Percentiles rank a stretch among this genome's conserved stretches.
phyloP scores from a whole-genome alignment of 2,888 invertebrate species.

The Poecilobothrus nobilitatus region DNA sequence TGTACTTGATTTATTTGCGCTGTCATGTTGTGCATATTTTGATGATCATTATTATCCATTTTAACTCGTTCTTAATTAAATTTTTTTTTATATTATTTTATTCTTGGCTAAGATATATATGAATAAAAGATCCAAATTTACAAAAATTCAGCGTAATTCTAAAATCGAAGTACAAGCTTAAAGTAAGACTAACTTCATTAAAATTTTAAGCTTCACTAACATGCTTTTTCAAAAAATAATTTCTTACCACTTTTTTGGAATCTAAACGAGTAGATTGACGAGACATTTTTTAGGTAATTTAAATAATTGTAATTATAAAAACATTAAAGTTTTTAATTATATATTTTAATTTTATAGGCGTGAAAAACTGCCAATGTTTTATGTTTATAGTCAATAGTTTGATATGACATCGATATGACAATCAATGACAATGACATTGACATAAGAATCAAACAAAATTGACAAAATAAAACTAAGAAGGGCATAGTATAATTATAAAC shows the following conservation, averaged over 20 bases:
- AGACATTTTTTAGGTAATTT: conserved; percentile 32
- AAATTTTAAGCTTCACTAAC: no score
- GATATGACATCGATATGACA: no score
- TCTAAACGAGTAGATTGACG: conserved; percentile 40
- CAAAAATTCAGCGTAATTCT: not conserved
- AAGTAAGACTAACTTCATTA: conserved; percentile 6
- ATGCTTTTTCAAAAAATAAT: conserved; percentile 17
- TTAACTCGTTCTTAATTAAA: conserved; percentile 16
- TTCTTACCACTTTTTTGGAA: conserved; percentile 44
- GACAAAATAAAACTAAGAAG: no score
- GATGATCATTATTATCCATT: conserved; percentile 17
- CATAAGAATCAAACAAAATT: no score
- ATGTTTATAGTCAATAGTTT: no score
- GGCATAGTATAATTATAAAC: no score
- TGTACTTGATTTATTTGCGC: conserved; percentile 17
- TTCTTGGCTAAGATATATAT: not conserved
- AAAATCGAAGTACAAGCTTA: not conserved
- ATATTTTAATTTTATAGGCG: no score
- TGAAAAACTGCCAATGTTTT: no score
- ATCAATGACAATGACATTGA: no score
- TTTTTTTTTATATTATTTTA: conserved; percentile 12
- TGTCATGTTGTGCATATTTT: conserved; percentile 13
- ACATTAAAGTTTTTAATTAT: no score
- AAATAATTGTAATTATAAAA: no score
- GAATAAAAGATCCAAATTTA: not conserved